Conservation (phyloP, 2,797 vertebrate species). For the Taenioides sp. region DNA sequence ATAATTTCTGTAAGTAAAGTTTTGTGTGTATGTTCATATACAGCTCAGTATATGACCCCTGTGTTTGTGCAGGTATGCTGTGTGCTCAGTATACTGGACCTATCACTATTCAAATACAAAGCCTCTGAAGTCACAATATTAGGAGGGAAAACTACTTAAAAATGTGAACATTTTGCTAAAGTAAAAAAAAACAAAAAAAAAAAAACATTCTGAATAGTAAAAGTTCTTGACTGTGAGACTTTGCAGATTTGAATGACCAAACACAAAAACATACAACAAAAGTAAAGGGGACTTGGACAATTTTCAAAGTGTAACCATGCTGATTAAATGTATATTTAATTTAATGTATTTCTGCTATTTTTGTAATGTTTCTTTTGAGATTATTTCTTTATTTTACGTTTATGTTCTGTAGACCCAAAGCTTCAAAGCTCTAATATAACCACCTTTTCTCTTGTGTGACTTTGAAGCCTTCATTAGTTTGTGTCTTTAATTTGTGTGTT, state of each 20-base stretch:
- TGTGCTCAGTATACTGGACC: slow-evolving; percentile 57
- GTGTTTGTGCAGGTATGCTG: slow-evolving; percentile 74
- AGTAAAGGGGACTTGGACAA: slow-evolving; percentile 58
- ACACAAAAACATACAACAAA: slow-evolving; percentile 81
- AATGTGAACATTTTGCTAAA: too few relatives aligned
- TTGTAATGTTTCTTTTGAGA: slow-evolving; percentile 4
- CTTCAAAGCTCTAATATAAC: slow-evolving; percentile 50
- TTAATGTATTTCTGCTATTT: slow-evolving; percentile 36
- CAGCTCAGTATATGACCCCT: slow-evolving; percentile 70
- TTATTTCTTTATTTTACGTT: background rate
- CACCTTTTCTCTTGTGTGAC: background rate
- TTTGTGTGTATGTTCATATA: slow-evolving; percentile 84
- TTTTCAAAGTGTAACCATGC: slow-evolving; percentile 47
- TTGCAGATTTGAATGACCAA: slow-evolving; percentile 76
- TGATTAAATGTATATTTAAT: slow-evolving; percentile 33
- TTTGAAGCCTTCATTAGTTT: slow-evolving; percentile 3
- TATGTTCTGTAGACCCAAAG: background rate
- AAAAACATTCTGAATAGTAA: background rate
- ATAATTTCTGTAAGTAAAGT: slow-evolving; percentile 68
- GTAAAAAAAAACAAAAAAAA: too few relatives aligned
- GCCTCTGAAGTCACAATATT: slow-evolving; percentile 23
- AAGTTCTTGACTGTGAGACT: slow-evolving; percentile 34
- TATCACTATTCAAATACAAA: slow-evolving; percentile 70
- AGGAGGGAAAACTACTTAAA: background rate
- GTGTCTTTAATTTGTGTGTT: background rate